Evolutionary conservation across 2,888 invertebrate species (phyloP).

Genomic region (Drosophila eohydei): DNA sequence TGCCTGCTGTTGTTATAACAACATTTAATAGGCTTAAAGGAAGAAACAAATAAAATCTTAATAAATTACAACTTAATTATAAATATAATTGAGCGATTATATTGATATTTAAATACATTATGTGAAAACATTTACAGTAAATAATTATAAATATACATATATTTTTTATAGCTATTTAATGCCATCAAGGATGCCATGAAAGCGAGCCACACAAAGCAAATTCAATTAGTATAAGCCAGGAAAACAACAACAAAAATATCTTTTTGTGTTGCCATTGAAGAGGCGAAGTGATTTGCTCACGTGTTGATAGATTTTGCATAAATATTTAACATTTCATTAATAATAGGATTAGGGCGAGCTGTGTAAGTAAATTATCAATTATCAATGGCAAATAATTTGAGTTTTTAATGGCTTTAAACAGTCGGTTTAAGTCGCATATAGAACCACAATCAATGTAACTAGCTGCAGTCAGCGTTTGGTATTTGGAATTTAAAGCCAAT

Average conservation of each 20-base stretch:
- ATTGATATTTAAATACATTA: background rate
- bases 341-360: slow-evolving; percentile 2
- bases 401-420: background rate
- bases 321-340: background rate
- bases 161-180: background rate
- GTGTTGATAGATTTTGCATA: slow-evolving; percentile 1
- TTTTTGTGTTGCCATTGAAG: background rate
- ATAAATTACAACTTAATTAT: background rate
- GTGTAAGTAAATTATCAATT: background rate
- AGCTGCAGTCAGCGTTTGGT: slow-evolving; percentile 18
- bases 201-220: background rate
- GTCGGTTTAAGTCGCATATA: slow-evolving; percentile 5
- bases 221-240: slow-evolving; percentile 1
- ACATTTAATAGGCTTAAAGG: background rate
- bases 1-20: too few species aligned
- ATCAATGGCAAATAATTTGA: slow-evolving; percentile 1
- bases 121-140: background rate
- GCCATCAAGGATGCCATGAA: background rate
- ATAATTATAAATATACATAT: background rate
- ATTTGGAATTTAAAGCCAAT: slow-evolving; percentile 47
- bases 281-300: background rate
- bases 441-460: slow-evolving; percentile 14
- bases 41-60: background rate
- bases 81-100: background rate
- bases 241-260: background rate